phyloP scores from a whole-genome alignment of 2,888 invertebrate species.

The Leptinotarsa tumamoca region DNA sequence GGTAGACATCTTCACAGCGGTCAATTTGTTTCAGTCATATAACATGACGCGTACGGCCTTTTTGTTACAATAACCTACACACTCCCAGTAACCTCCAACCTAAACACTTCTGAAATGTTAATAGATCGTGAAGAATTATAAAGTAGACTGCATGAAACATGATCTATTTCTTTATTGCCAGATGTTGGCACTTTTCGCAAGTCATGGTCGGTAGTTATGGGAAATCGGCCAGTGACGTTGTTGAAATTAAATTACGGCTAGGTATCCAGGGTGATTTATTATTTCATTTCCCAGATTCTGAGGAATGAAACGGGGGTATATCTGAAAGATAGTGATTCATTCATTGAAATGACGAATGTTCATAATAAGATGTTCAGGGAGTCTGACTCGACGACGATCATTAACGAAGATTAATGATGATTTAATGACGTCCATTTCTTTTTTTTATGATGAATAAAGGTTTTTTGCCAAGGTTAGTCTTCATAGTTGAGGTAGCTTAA shows the following conservation, averaged over 20 bases:
- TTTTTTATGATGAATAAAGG: too few species aligned
- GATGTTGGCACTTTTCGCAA: conserved; percentile 30
- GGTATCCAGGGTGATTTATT: neutral
- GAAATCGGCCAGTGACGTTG: neutral
- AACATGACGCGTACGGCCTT: conserved; percentile 6
- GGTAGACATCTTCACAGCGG: neutral
- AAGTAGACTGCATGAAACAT: conserved; percentile 33
- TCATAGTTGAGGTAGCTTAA: too few species aligned
- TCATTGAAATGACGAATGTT: too few species aligned
- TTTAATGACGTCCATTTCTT: too few species aligned
- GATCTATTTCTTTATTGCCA: conserved; percentile 34
- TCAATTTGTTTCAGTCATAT: neutral
- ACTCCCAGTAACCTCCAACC: conserved; percentile 35
- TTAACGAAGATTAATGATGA: too few species aligned
- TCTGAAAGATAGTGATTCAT: too few species aligned
- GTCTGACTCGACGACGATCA: too few species aligned
- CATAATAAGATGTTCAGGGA: too few species aligned
- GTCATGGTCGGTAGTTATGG: conserved; percentile 15
- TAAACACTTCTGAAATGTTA: conserved; percentile 29
- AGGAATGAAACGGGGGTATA: too few species aligned
- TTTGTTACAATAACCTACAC: conserved; percentile 17
- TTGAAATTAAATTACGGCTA: neutral
- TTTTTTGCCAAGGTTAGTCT: too few species aligned
- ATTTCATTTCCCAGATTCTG: too few species aligned
- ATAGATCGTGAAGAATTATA: conserved; percentile 36